Evolutionary conservation across 2,113 vertebrate species (phyloP).

Genomic region (Plotosus lineatus): DNA sequence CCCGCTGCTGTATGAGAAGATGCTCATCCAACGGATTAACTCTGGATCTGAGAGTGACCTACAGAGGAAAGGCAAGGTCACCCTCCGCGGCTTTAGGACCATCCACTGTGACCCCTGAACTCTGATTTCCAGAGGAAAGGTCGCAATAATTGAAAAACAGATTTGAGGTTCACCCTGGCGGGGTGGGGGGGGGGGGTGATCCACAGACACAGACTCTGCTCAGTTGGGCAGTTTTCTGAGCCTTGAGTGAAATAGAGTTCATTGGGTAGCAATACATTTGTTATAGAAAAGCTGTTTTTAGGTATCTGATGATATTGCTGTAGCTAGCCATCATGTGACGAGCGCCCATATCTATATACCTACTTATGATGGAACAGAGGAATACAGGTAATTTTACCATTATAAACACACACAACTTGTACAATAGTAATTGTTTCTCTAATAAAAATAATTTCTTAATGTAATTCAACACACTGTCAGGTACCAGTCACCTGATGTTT

Average conservation of each 20-base stretch:
- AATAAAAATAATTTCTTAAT: not conserved
- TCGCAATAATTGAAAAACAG: constrained; percentile 65
- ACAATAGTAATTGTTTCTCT: not conserved
- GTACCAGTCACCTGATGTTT: constrained; percentile 3
- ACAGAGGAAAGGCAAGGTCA: constrained; percentile 84
- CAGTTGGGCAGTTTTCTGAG: constrained; percentile 61
- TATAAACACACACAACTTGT: not conserved
- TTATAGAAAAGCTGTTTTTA: constrained; percentile 60
- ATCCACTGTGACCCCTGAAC: constrained; percentile 75
- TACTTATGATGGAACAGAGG: constrained; percentile 39
- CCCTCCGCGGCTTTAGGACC: constrained; percentile 86
- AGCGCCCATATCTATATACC: constrained; percentile 30
- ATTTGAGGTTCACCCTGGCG: not conserved
- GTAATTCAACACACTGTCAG: not conserved
- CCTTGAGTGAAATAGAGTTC: constrained; percentile 64
- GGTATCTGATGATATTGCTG: constrained; percentile 58
- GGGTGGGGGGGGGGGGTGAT: no score
- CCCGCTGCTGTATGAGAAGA: constrained; percentile 93
- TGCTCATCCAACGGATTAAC: constrained; percentile 90
- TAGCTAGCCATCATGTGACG: constrained; percentile 46
- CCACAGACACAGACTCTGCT: constrained; percentile 6
- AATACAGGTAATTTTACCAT: not conserved
- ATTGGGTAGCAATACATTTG: constrained; percentile 67
- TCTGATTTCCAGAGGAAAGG: constrained; percentile 47
- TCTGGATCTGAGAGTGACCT: constrained; percentile 81